These are phyloP conservation scores for zebrafish (Danio rerio) DNA, from an alignment of 2,113 vertebrate species.

Conservation along the genomic window GRCz12tu NC_133177.1:24722501-24723000, in stretches of 20 bases:
- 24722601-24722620: constrained; percentile 3
- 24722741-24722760: constrained; percentile 23
- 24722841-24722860: constrained; percentile 17
- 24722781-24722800: constrained; percentile 6
- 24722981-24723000: not conserved
- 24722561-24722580: not conserved
- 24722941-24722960: not conserved
- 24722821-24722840: not conserved
- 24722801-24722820: not conserved
- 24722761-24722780: constrained; percentile 29
- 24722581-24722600: not conserved
- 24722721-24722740: constrained; percentile 24
- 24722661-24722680: not conserved
- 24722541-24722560: not conserved
- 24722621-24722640: not conserved
- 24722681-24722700: constrained; percentile 18
- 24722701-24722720: constrained; percentile 32
- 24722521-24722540: not conserved
- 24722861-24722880: constrained; percentile 38
- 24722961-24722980: not conserved
- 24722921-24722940: not conserved
- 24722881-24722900: not conserved
- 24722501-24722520: not conserved
- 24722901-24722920: not conserved
- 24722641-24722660: constrained; percentile 17